phyloP scores from a whole-genome alignment of 2,113 vertebrate species.

The Chascanopsetta lugubris region DNA sequence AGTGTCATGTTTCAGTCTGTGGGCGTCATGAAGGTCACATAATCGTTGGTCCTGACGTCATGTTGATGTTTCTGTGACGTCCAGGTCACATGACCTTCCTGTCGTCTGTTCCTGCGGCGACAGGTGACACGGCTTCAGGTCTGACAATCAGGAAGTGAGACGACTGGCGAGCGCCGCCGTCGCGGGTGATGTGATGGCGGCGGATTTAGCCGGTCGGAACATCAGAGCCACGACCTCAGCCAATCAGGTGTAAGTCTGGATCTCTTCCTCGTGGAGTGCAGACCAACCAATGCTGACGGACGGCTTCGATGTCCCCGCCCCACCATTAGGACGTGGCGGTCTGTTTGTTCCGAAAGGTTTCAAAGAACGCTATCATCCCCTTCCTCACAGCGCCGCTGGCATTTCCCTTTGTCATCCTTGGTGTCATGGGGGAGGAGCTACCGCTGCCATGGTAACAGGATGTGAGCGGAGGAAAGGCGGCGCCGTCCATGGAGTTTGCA shows the following conservation, averaged over 20 bases:
- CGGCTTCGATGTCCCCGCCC: constrained; percentile 4
- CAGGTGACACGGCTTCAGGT: background rate
- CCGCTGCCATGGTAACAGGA: constrained; percentile 17
- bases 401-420: constrained; percentile 54
- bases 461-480: constrained; percentile 65
- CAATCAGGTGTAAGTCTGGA: background rate
- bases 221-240: constrained; percentile 23
- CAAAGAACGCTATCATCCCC: constrained; percentile 89
- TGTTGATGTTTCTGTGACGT: background rate
- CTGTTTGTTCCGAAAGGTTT: constrained; percentile 88
- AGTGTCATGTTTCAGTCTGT: background rate
- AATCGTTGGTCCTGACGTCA: background rate
- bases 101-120: background rate
- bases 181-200: constrained; percentile 1
- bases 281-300: background rate
- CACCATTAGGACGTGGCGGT: constrained; percentile 63
- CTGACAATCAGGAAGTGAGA: background rate
- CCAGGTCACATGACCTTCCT: background rate
- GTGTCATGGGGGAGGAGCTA: constrained; percentile 7
- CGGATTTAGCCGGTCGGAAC: constrained; percentile 7
- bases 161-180: background rate
- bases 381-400: constrained; percentile 74
- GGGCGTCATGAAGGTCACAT: background rate
- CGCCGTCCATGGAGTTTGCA: constrained; percentile 84
- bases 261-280: no score